Percentiles rank a stretch among this genome's conserved stretches.
Evolutionary conservation across 1,140 invertebrate genomes (phyloP).

Genomic region (Zelostemma sp.): DNA sequence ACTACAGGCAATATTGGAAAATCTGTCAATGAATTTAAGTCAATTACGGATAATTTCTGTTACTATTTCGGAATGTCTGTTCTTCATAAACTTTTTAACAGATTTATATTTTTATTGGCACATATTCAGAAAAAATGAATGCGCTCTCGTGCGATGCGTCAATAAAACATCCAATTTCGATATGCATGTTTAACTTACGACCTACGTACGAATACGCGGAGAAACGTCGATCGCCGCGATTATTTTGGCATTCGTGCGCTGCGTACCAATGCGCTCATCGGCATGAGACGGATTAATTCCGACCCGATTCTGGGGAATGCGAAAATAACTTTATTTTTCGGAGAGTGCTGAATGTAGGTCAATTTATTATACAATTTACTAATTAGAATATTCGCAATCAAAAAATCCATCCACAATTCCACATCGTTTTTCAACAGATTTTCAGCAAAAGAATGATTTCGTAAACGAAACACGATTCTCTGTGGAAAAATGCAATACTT

Average conservation of each 20-base stretch:
- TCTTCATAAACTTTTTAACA: background rate
- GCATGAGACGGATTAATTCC: constrained; percentile 34
- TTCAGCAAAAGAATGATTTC: no score
- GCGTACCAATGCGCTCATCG: constrained; percentile 28
- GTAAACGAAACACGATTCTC: no score
- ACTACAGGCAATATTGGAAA: no score
- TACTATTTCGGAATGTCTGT: background rate
- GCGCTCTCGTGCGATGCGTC: constrained; percentile 40
- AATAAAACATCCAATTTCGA: constrained; percentile 25
- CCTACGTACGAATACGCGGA: constrained; percentile 35
- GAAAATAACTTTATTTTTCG: constrained; percentile 21
- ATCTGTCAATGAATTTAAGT: no score
- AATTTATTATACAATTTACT: constrained; percentile 9
- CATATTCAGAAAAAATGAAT: constrained; percentile 26
- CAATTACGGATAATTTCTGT: no score
- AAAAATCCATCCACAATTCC: no score
- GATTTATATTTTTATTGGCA: constrained; percentile 1
- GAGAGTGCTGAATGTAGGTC: constrained; percentile 21
- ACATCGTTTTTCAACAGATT: no score
- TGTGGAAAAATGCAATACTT: no score
- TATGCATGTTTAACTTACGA: constrained; percentile 36
- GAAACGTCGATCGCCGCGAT: constrained; percentile 46
- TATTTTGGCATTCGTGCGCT: constrained; percentile 44
- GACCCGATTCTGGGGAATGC: constrained; percentile 23
- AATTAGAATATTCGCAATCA: no score